Base-by-base conservation (phyloP, 2,797 vertebrate species). In the Centropyge bicolor region DNA sequence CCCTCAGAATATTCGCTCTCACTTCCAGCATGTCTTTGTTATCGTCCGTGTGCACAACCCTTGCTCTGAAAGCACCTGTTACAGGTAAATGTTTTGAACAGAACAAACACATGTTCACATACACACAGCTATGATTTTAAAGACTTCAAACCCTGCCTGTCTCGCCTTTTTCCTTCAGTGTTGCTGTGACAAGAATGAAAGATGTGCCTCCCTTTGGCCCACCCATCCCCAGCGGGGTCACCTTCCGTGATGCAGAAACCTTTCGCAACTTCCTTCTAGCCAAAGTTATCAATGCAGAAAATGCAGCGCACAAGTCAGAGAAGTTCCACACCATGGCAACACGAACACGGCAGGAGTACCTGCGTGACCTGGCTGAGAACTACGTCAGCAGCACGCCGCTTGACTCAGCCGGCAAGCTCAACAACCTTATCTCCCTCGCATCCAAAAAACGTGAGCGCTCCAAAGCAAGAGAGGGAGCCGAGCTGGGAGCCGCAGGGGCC, bases 311-410 rank as follows among this genome's bases (percentile, higher is more conserved):
- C 94, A 99, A 99, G 79, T 98, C 98, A 0, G 96, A 97, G 82
- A 99, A 99, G 67, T 99, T 99, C 90, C 97, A 96, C 87, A 93
- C 98, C 59, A 99, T 99, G 98, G 98, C 98, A 3, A 97, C 98
- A 0, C 92, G 98, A 0, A 99, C 98, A 0, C 94, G 98, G 0
- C 97, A 97, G 85, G 98, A 98, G 35, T 99, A 99, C 87, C 94
- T 99, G 27, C 95, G 96, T 1, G 98, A 99, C 71, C 75, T 99
- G 88, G 98, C 97, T 0, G 97, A 98, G 51, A 98, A 98, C 89
- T 98, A 95, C 20, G 83, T 96, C 86, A 97, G 96, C 93, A 94
- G 81, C 93, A 97, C 97, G 0, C 96, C 96, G 0, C 86, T 99
- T 0, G 98, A 99, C 81, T 95, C 96, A 0, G 89, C 92, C 0